Percentiles rank a stretch among this genome's conserved stretches.
phyloP scores from a whole-genome alignment of 2,797 vertebrate species.

The Clamator glandarius region DNA sequence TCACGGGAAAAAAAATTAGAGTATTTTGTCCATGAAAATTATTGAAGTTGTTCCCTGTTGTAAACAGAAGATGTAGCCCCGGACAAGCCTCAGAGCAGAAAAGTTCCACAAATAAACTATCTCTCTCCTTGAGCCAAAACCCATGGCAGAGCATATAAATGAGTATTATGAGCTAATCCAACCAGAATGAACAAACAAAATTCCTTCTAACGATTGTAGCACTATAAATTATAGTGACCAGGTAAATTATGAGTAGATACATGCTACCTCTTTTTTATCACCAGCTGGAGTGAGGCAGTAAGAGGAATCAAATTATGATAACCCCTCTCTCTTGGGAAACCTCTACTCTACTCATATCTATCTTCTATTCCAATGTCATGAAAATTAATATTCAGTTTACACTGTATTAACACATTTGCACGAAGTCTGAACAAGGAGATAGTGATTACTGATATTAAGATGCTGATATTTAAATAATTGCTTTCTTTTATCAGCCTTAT shows the following conservation, averaged over 20 bases:
- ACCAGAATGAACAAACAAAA: background rate
- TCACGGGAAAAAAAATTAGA: background rate
- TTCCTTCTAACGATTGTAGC: background rate
- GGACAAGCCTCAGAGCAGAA: background rate
- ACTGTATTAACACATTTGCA: conserved; percentile 18
- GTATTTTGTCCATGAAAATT: background rate
- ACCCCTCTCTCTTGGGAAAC: background rate
- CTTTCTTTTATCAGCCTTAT: conserved; percentile 44
- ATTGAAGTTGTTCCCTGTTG: background rate
- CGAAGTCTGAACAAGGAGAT: conserved; percentile 31
- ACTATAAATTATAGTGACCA: background rate
- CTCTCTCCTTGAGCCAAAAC: background rate
- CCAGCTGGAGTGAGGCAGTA: background rate
- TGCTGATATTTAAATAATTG: conserved; percentile 46
- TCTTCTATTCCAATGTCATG: background rate
- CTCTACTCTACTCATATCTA: background rate
- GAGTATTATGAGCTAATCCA: background rate
- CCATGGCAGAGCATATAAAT: background rate
- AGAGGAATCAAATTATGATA: background rate
- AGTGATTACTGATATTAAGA: conserved; percentile 47
- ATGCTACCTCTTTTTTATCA: background rate
- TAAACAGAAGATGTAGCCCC: background rate
- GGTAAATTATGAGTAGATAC: background rate
- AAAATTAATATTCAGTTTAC: conserved; percentile 31
- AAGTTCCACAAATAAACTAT: background rate